These are phyloP conservation scores for Stenotaenia linearis DNA, from an alignment of 2,888 invertebrate genomes.

Conservation along the genomic window DNA sequence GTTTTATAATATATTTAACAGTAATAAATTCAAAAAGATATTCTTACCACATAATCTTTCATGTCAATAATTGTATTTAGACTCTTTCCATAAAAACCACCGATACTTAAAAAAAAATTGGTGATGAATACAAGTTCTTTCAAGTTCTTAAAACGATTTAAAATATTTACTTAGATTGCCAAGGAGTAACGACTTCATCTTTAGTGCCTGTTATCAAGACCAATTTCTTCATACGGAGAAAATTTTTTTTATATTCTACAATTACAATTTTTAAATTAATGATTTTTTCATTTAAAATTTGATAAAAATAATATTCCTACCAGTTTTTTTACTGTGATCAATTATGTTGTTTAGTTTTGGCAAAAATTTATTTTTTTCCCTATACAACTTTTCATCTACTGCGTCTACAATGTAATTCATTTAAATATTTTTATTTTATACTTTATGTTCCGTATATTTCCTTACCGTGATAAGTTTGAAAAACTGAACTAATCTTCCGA, in stretches of 20 bases:
- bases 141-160: neutral
- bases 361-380: too few species aligned
- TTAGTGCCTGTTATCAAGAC: constrained; percentile 85
- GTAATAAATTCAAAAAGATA: neutral
- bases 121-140: neutral
- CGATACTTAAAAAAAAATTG: neutral
- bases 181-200: constrained; percentile 86
- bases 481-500: too few species aligned
- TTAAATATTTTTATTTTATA: too few species aligned
- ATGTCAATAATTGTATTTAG: neutral
- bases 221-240: constrained; percentile 66
- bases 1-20: neutral
- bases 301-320: neutral
- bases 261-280: too few species aligned
- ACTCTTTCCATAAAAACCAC: neutral
- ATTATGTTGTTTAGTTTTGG: neutral
- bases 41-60: constrained; percentile 49
- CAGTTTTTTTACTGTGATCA: neutral
- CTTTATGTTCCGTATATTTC: too few species aligned
- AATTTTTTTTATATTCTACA: constrained; percentile 52
- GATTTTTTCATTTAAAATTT: too few species aligned
- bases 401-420: too few species aligned
- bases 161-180: constrained; percentile 76
- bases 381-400: too few species aligned
- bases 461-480: too few species aligned